Evolutionary conservation across 2,797 vertebrate species (phyloP), one percentile per base, ranked within the genome.

Genomic region (Acipenser transmontanus): DNA sequence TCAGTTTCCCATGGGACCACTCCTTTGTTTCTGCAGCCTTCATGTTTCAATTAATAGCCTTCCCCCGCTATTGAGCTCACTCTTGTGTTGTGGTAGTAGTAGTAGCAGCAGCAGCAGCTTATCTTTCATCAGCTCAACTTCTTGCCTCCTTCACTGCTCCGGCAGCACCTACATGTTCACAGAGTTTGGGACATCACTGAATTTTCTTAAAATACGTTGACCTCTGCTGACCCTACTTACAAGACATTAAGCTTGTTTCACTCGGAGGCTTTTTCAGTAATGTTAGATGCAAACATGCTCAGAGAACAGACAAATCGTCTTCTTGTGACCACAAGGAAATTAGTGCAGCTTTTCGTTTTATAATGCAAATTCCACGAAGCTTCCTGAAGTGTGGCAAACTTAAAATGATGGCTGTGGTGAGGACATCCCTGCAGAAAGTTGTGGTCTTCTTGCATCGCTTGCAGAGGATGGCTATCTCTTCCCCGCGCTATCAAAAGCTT

Each of bases 391-490:
- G 93, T 92, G 91, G 92, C 92, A 93, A 93, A 94, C 90, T 93
- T 94, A 96, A 93, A 93, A 99, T 97, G 95, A 99, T 99, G 97
- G 95, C 97, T 89, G 95, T 98, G 90, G 97, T 98, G 91, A 94
- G 94, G 93, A 95, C 94, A 68, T 98, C 97, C 89, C 93, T 99
- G 88, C 97, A 98, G 93, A 98, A 99, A 96, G 97, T 99, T 96
- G 95, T 98, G 91, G 92, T 99, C 84, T 93, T 99, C 88, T 88
- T 99, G 82, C 96, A 97, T 92, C 93, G 94, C 85, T 94, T 99
- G 77, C 96, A 98, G 88, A 98, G 95, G 87, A 98, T 99, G 96
- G 97, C 97, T 82, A 95, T 98, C 88, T 97, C 95, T 78, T 97
- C 96, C 71, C 97, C 97, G 57, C 94, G 96, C 70, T 99, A 99